A percentile compares a stretch with the other conserved stretches of the same genome.
phyloP scores from a whole-genome alignment of 2,888 invertebrate genomes.

The Drosophila flavopinicola region DNA sequence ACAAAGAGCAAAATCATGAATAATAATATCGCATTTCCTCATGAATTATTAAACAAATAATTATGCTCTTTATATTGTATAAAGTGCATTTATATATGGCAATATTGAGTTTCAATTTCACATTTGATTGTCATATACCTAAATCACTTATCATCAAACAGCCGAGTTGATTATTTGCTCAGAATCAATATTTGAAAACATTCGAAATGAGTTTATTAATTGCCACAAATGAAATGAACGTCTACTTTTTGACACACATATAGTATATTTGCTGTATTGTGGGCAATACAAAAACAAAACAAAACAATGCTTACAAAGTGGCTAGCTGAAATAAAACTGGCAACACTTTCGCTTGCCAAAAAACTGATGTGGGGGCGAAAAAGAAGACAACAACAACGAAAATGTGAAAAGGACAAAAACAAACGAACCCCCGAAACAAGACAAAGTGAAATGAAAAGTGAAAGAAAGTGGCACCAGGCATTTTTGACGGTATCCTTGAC shows the following conservation, averaged over 20 bases:
- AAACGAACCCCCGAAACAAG: conserved; percentile 25
- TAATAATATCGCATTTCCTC: conserved; percentile 13
- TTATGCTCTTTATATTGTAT: neutral
- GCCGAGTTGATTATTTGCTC: conserved; percentile 14
- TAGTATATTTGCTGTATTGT: conserved; percentile 2
- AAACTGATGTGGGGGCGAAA: conserved; percentile 28
- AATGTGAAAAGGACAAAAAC: conserved; percentile 7
- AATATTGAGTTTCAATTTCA: conserved; percentile 7
- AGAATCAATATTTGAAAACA: conserved; percentile 15
- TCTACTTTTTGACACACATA: neutral
- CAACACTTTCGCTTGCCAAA: conserved; percentile 36
- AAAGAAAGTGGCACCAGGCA: conserved; percentile 57
- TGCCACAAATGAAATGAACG: conserved; percentile 17
- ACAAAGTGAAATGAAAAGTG: conserved; percentile 72
- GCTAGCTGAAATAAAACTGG: conserved; percentile 22
- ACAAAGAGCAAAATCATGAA: conserved; percentile 8
- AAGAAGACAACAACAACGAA: conserved; percentile 5
- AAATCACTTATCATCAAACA: conserved; percentile 12
- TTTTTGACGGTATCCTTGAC: conserved; percentile 75
- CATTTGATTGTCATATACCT: conserved; percentile 10
- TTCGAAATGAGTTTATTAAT: conserved; percentile 26
- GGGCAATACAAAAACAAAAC: neutral
- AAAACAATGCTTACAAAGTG: conserved; percentile 13
- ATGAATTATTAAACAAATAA: conserved; percentile 15
- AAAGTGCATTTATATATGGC: neutral